Conservation (phyloP, 2,797 vertebrate genomes). For the Danio jaintianensis region DNA sequence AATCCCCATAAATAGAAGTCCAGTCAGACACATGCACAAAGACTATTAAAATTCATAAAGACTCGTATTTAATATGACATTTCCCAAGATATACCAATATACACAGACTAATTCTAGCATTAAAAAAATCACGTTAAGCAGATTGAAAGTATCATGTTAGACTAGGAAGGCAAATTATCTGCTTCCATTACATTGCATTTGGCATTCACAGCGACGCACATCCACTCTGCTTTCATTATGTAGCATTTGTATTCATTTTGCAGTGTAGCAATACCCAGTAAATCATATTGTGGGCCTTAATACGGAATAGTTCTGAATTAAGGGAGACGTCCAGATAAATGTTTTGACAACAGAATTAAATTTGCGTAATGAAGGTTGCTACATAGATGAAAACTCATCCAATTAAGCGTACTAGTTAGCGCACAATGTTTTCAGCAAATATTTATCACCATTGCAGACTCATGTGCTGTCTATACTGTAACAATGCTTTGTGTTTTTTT, state of each 20-base stretch:
- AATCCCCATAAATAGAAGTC: not conserved
- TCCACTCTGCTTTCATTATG: slow-evolving; percentile 17
- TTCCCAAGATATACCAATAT: slow-evolving; percentile 3
- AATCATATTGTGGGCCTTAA: slow-evolving; percentile 11
- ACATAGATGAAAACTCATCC: slow-evolving; percentile 15
- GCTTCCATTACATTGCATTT: slow-evolving; percentile 13
- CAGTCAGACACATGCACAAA: not conserved
- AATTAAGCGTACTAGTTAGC: slow-evolving; percentile 26
- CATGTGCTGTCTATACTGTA: not conserved
- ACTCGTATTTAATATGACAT: not conserved
- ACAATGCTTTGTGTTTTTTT: not conserved
- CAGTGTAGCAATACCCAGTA: not conserved
- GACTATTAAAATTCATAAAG: not conserved
- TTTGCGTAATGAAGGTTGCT: slow-evolving; percentile 19
- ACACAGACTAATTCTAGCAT: not conserved
- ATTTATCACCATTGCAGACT: slow-evolving; percentile 2
- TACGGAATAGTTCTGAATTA: slow-evolving; percentile 28
- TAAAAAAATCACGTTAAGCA: not conserved
- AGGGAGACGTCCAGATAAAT: slow-evolving; percentile 11
- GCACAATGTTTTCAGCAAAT: slow-evolving; percentile 14
- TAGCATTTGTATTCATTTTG: slow-evolving; percentile 11
- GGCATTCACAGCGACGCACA: not conserved
- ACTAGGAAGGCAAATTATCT: slow-evolving; percentile 12
- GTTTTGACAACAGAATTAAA: slow-evolving; percentile 29
- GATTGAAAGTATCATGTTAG: slow-evolving; percentile 18